Percentiles rank a stretch among this genome's conserved stretches.
These are phyloP conservation scores for Digitonthophagus gazella DNA, from an alignment of 2,888 invertebrate species.

Conservation along the genomic window DNA sequence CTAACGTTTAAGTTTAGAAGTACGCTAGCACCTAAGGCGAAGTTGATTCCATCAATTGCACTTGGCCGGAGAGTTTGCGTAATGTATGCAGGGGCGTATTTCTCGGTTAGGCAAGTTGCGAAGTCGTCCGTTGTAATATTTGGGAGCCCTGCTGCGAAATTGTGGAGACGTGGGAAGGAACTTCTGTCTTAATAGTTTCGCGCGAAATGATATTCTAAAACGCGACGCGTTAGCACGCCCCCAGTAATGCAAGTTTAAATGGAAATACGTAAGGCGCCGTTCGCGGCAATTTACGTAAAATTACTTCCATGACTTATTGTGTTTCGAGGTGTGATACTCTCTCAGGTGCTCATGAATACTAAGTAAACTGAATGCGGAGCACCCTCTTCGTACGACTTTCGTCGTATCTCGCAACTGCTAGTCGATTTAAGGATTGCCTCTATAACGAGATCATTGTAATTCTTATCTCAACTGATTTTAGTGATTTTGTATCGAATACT, in stretches of 20 bases:
- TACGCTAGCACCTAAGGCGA: conserved; percentile 8
- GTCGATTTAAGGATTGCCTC: no score
- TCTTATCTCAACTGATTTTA: no score
- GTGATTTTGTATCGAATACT: no score
- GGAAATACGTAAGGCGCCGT: neutral
- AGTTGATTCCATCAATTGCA: conserved; percentile 15
- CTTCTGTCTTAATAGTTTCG: neutral
- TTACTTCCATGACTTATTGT: neutral
- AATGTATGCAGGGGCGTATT: conserved; percentile 11
- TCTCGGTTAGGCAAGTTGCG: neutral
- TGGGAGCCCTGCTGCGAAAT: neutral
- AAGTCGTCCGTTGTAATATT: neutral
- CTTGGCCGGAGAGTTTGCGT: conserved; percentile 3
- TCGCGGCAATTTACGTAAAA: neutral
- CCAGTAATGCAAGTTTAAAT: neutral
- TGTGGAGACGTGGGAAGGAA: neutral
- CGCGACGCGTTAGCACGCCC: neutral
- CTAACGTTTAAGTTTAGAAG: conserved; percentile 2
- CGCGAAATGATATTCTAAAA: neutral
- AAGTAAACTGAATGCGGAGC: neutral
- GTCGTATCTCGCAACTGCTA: no score
- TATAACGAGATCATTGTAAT: no score
- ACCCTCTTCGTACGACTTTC: no score
- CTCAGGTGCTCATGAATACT: neutral
- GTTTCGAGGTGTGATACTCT: neutral